These are phyloP conservation scores for Rhyzopertha dominica DNA, from an alignment of 1,140 invertebrate genomes.

Conservation along the genomic window DNA sequence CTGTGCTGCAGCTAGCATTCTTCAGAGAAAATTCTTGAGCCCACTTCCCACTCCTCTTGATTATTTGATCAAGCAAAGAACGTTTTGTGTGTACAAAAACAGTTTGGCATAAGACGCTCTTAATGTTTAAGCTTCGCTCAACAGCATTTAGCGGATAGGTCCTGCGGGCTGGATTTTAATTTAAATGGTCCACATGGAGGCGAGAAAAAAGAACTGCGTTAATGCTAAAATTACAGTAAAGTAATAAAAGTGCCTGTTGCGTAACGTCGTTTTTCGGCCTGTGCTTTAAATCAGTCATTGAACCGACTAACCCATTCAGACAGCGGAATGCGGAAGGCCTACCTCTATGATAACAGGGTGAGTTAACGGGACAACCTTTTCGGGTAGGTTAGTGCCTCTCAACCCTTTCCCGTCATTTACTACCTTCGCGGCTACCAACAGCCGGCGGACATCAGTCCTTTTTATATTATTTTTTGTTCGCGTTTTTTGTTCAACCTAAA, in stretches of 20 bases:
- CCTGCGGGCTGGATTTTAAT: conserved; percentile 1
- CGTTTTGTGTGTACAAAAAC: too few species aligned
- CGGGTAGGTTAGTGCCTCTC: conserved; percentile 29
- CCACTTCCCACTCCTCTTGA: too few species aligned
- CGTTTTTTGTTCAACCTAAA: conserved; percentile 3
- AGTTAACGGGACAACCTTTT: conserved; percentile 28
- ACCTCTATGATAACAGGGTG: conserved; percentile 24
- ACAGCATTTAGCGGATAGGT: conserved; percentile 7
- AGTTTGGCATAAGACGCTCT: too few species aligned
- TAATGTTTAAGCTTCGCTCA: too few species aligned
- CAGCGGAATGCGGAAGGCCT: conserved; percentile 29
- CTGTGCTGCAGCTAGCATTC: too few species aligned
- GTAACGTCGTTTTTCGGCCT: conserved; percentile 1
- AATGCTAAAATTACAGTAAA: conserved; percentile 3
- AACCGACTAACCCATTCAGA: conserved; percentile 25
- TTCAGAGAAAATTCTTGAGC: too few species aligned
- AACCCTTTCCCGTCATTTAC: conserved; percentile 17
- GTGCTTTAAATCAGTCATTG: conserved; percentile 5
- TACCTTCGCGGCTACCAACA: conserved; percentile 11
- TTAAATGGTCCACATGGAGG: background rate
- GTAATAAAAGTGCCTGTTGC: background rate
- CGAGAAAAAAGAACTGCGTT: background rate
- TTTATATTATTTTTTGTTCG: conserved; percentile 20
- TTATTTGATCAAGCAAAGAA: too few species aligned
- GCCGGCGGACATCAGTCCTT: conserved; percentile 19